These are phyloP conservation scores for Bagarius yarrelli DNA, from an alignment of 2,113 vertebrate species.

Conservation along the genomic window DNA sequence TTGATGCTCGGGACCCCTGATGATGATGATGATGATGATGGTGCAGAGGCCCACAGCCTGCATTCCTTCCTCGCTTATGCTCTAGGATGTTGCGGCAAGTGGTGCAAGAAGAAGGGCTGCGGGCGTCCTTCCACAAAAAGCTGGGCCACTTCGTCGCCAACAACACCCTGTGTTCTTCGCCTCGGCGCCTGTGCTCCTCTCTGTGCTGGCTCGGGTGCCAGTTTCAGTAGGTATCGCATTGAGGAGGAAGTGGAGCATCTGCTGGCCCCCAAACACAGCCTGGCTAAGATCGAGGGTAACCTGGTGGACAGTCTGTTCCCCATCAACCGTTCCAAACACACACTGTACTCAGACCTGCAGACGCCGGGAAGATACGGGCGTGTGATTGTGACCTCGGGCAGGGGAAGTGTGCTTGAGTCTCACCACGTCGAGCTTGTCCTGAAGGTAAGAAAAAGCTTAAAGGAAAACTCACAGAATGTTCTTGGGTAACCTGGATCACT, in stretches of 20 bases:
- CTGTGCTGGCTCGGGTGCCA: slow-evolving; percentile 93
- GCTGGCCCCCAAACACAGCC: slow-evolving; percentile 93
- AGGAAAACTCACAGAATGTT: neutral
- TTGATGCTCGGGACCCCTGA: slow-evolving; percentile 65
- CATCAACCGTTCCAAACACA: slow-evolving; percentile 93
- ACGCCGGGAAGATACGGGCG: slow-evolving; percentile 91
- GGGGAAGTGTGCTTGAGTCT: slow-evolving; percentile 91
- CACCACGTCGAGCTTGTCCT: slow-evolving; percentile 86
- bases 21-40: slow-evolving; percentile 25
- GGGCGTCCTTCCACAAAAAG: slow-evolving; percentile 86
- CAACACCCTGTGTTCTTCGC: slow-evolving; percentile 97
- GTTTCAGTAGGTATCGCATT: slow-evolving; percentile 94
- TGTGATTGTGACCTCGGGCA: slow-evolving; percentile 87
- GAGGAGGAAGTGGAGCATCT: slow-evolving; percentile 91
- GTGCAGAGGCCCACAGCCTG: slow-evolving; percentile 84
- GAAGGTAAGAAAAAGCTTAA: slow-evolving; percentile 72
- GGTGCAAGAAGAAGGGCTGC: slow-evolving; percentile 91
- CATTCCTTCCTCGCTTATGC: slow-evolving; percentile 79
- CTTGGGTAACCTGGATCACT: too few species aligned
- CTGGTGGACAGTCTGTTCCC: slow-evolving; percentile 96
- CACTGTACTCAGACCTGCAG: slow-evolving; percentile 95
- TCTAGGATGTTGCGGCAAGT: slow-evolving; percentile 95
- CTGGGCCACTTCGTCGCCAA: slow-evolving; percentile 91
- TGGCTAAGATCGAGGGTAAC: slow-evolving; percentile 96
- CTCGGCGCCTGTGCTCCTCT: slow-evolving; percentile 90